Percentiles rank a stretch among this genome's conserved stretches.
Evolutionary conservation across 2,113 vertebrate genomes (phyloP).

Genomic region (Zosterops japonicus): DNA sequence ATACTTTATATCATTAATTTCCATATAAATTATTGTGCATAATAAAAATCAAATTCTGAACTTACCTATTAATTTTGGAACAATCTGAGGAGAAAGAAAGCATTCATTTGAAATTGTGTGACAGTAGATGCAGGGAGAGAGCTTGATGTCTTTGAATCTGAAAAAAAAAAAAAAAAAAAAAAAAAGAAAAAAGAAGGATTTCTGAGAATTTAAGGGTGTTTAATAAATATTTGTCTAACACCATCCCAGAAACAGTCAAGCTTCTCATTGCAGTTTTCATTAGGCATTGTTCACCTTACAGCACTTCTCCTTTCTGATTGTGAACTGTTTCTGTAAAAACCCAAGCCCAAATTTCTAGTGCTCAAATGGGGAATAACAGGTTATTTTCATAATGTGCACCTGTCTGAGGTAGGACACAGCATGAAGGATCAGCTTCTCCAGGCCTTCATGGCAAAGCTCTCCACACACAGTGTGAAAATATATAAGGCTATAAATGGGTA

Average conservation of each 20-base stretch:
- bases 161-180: not conserved
- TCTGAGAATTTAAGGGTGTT: not conserved
- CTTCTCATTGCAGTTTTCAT: not conserved
- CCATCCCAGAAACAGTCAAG: not conserved
- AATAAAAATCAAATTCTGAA: not conserved
- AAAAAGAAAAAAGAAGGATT: not conserved
- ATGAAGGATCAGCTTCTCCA: not conserved
- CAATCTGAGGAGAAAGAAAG: not conserved
- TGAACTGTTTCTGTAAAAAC: not conserved
- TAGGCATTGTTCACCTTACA: not conserved
- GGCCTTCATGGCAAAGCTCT: accelerated
- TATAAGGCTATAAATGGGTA: not conserved
- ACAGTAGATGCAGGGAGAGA: not conserved
- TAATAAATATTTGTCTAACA: not conserved
- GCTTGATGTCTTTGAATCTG: not conserved
- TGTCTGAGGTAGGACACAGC: not conserved
- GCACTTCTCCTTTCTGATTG: not conserved
- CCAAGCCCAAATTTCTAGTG: not conserved
- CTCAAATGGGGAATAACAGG: not conserved
- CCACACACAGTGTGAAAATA: accelerated
- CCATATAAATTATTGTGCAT: not conserved
- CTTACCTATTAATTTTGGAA: not conserved
- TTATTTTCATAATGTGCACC: accelerated
- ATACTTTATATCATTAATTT: not conserved
- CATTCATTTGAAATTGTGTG: not conserved